phyloP scores from a whole-genome alignment of 2,797 vertebrate genomes.

The Diplodus sargus region DNA sequence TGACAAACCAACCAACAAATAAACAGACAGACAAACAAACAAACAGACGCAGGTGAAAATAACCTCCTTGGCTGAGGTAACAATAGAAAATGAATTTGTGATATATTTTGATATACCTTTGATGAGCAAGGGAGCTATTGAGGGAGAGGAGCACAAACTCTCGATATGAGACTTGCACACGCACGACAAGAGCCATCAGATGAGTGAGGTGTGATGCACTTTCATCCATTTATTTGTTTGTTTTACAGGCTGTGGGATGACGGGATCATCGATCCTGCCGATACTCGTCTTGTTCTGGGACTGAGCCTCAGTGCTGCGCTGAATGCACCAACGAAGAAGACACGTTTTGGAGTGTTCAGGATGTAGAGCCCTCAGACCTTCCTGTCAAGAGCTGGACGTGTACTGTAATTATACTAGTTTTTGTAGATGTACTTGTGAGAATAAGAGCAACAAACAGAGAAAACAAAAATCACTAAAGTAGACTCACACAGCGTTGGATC shows the following conservation, averaged over 20 bases:
- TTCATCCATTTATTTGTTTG: conserved; percentile 17
- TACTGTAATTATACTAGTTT: conserved; percentile 13
- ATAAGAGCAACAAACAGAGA: conserved; percentile 27
- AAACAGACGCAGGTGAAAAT: too few species aligned
- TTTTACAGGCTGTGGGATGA: conserved; percentile 94
- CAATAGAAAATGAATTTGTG: too few species aligned
- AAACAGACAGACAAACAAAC: too few species aligned
- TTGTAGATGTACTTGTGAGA: conserved; percentile 35
- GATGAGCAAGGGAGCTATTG: neutral
- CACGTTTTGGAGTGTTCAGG: conserved; percentile 93
- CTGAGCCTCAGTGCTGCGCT: conserved; percentile 94
- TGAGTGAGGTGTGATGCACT: conserved; percentile 25
- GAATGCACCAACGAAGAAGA: conserved; percentile 92
- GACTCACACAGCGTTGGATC: conserved; percentile 5
- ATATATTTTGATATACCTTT: neutral
- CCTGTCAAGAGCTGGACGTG: neutral
- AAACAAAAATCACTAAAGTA: neutral
- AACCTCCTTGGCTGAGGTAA: too few species aligned
- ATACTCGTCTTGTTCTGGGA: conserved; percentile 95
- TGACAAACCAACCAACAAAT: too few species aligned
- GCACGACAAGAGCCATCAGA: conserved; percentile 8
- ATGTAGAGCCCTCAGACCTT: conserved; percentile 82
- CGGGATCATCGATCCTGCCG: conserved; percentile 96
- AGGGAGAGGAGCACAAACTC: conserved; percentile 20
- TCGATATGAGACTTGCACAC: conserved; percentile 22